phyloP scores from a whole-genome alignment of 2,797 vertebrate species.

The Urosaurus nigricauda region DNA sequence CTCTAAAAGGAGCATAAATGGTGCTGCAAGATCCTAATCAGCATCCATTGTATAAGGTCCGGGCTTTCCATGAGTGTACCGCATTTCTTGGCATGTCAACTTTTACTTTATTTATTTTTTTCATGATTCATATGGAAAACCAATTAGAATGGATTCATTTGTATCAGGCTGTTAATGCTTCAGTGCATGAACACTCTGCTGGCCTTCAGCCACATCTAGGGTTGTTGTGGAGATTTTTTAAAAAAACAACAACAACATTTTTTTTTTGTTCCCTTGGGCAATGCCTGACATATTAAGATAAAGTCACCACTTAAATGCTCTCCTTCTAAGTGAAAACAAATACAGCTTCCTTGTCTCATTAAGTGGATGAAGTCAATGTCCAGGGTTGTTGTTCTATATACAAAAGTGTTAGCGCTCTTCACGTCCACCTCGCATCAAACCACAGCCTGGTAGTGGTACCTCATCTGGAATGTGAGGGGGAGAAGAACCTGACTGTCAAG shows the following conservation, averaged over 20 bases:
- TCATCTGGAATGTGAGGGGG: conserved; percentile 46
- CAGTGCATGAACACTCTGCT: conserved; percentile 70
- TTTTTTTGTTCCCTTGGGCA: conserved; percentile 78
- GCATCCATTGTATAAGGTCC: conserved; percentile 77
- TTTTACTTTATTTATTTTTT: conserved; percentile 71
- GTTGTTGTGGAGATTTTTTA: background rate
- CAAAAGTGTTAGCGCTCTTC: conserved; percentile 47
- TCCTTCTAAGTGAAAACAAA: conserved; percentile 86
- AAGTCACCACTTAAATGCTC: conserved; percentile 85
- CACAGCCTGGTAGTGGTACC: conserved; percentile 18
- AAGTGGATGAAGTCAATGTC: conserved; percentile 80
- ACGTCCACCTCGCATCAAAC: conserved; percentile 45
- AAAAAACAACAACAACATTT: too few species aligned
- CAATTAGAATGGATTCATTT: conserved; percentile 81
- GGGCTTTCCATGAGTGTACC: conserved; percentile 77
- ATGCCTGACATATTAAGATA: conserved; percentile 91
- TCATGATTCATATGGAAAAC: conserved; percentile 81
- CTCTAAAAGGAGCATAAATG: conserved; percentile 70
- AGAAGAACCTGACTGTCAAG: background rate
- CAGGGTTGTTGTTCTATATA: conserved; percentile 61
- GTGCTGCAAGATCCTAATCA: conserved; percentile 79
- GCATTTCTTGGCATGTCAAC: conserved; percentile 75
- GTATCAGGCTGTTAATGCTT: conserved; percentile 80
- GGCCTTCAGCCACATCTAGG: conserved; percentile 73
- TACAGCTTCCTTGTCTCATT: conserved; percentile 87